phyloP scores from a whole-genome alignment of 2,113 vertebrate genomes.

The Actenoides lindsayi region DNA sequence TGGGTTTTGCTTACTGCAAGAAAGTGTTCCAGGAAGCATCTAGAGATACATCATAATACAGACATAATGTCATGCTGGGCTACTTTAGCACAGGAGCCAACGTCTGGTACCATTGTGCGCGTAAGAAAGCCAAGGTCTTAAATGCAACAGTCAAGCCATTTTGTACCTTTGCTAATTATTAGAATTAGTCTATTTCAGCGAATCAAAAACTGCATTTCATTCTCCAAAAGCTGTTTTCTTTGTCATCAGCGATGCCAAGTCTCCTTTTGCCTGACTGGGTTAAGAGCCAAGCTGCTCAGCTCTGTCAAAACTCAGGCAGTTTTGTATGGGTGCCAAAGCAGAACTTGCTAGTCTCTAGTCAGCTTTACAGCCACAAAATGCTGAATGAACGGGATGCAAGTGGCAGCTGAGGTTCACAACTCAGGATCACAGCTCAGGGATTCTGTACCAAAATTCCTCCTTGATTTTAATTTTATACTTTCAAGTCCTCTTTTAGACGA shows the following conservation, averaged over 20 bases:
- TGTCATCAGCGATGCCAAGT: conserved; percentile 41
- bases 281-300: conserved; percentile 61
- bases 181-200: not conserved
- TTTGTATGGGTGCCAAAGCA: conserved; percentile 52
- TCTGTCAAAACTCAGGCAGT: conserved; percentile 61
- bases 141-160: not conserved
- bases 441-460: conserved; percentile 32
- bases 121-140: not conserved
- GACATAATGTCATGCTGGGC: not conserved
- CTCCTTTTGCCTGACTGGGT: conserved; percentile 54
- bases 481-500: conserved; percentile 27
- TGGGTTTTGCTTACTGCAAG: not conserved
- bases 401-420: conserved; percentile 67
- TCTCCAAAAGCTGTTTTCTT: conserved; percentile 20
- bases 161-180: not conserved
- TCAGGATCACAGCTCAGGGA: conserved; percentile 25
- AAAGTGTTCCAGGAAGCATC: not conserved
- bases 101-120: not conserved
- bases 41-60: not conserved
- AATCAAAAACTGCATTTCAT: not conserved
- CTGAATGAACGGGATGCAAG: conserved; percentile 52
- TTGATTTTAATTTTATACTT: conserved; percentile 53
- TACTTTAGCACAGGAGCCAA: not conserved
- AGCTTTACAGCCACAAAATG: conserved; percentile 59
- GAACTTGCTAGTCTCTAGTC: conserved; percentile 60